A percentile compares a stretch with the other conserved stretches of the same genome.
Evolutionary conservation across 2,888 invertebrate genomes (phyloP).

Genomic region (Dione juno): DNA sequence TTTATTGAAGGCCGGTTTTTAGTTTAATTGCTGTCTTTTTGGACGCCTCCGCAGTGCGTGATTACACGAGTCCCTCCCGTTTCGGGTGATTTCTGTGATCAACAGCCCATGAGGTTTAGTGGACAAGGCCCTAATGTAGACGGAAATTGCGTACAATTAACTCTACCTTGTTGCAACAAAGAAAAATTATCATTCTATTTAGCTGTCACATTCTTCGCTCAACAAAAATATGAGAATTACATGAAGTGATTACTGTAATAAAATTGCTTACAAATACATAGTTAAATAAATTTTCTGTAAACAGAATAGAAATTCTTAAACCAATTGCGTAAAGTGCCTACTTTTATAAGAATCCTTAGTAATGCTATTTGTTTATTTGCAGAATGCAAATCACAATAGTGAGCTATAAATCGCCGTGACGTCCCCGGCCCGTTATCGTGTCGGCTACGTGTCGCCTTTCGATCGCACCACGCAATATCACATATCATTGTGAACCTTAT

Average conservation of each 20-base stretch:
- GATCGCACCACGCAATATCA: conserved; percentile 35
- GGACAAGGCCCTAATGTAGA: conserved; percentile 33
- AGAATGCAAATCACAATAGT: conserved; percentile 35
- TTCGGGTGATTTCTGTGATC: conserved; percentile 55
- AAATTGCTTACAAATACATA: not conserved
- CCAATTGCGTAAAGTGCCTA: conserved; percentile 25
- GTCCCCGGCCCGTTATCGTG: conserved; percentile 56
- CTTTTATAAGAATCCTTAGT: conserved; percentile 29
- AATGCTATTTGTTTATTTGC: conserved; percentile 26
- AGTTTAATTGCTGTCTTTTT: conserved; percentile 74
- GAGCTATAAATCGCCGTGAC: conserved; percentile 41
- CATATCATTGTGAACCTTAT: conserved; percentile 22
- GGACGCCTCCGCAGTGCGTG: conserved; percentile 49
- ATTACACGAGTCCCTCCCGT: conserved; percentile 50
- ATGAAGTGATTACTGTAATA: not conserved
- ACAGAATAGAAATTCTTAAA: not conserved
- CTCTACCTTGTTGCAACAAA: conserved; percentile 26
- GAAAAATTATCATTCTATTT: conserved; percentile 20
- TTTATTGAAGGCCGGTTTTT: conserved; percentile 77
- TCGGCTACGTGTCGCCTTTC: conserved; percentile 44
- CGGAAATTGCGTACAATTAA: conserved; percentile 31
- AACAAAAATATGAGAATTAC: conserved; percentile 4
- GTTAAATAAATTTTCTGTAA: not conserved
- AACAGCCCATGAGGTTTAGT: conserved; percentile 40
- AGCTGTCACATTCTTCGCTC: not conserved